These are phyloP conservation scores for Steinernema khuongi DNA, from an alignment of 1,140 invertebrate species.

Conservation along the genomic window DNA sequence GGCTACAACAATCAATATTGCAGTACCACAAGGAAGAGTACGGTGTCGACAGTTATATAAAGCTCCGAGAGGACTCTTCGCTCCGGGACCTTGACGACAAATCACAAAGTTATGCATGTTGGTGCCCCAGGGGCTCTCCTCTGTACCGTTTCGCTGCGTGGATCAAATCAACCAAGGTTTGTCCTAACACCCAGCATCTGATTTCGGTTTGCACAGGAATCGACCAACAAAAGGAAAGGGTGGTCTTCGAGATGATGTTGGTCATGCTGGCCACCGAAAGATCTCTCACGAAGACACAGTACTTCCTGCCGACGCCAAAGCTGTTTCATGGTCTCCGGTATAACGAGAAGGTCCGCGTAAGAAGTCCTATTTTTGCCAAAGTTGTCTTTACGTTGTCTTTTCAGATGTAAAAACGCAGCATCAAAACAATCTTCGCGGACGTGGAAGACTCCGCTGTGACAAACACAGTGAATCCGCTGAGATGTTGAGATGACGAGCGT, in stretches of 20 bases:
- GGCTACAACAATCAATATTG: background rate
- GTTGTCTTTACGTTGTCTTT: background rate
- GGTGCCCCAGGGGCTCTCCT: constrained; percentile 51
- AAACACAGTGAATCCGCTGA: too few species aligned
- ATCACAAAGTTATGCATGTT: constrained; percentile 54
- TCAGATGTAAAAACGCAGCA: background rate
- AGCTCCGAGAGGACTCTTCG: constrained; percentile 39
- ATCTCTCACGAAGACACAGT: constrained; percentile 49
- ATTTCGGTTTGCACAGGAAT: constrained; percentile 38
- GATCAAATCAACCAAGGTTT: constrained; percentile 56
- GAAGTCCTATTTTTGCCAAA: background rate
- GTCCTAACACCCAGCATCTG: constrained; percentile 1
- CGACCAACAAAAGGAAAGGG: constrained; percentile 52
- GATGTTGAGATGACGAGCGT: too few species aligned
- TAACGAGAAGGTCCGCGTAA: constrained; percentile 5
- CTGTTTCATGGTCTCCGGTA: constrained; percentile 40
- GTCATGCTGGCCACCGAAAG: constrained; percentile 35
- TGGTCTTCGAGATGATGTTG: constrained; percentile 55
- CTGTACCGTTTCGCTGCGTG: constrained; percentile 53
- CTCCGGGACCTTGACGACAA: constrained; percentile 42
- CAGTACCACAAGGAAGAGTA: constrained; percentile 44
- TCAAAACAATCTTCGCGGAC: too few species aligned
- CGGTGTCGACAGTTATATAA: constrained; percentile 48
- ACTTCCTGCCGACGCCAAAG: constrained; percentile 56
- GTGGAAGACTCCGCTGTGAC: background rate